Conservation (phyloP, 2,888 invertebrate genomes). For the Euzophera pinguis region DNA sequence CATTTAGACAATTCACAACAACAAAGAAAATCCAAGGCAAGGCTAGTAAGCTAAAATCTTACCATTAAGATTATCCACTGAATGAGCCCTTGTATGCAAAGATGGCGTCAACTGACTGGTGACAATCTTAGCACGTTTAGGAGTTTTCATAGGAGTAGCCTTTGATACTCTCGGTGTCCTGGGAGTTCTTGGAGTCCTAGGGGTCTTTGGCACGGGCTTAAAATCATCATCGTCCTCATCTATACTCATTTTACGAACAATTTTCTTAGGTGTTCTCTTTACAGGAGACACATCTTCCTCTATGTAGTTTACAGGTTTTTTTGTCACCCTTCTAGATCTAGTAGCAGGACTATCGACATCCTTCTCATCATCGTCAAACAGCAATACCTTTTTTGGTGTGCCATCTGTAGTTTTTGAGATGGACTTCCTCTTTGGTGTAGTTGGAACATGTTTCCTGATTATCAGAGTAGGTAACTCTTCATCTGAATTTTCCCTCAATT, state of each 20-base stretch:
- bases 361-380: conserved; percentile 53
- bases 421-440: conserved; percentile 59
- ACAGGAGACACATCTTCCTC: conserved; percentile 39
- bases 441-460: conserved; percentile 51
- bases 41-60: conserved; percentile 18
- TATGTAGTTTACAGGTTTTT: conserved; percentile 30
- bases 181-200: conserved; percentile 37
- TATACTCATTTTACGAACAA: conserved; percentile 30
- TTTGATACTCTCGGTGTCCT: conserved; percentile 20
- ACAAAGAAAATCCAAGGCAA: no score
- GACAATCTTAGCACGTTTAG: conserved; percentile 50
- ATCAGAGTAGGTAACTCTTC: conserved; percentile 67
- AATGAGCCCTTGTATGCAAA: conserved; percentile 52
- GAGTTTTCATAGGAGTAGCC: conserved; percentile 41
- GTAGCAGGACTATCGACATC: conserved; percentile 31
- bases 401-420: conserved; percentile 40
- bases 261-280: conserved; percentile 44
- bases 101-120: conserved; percentile 63
- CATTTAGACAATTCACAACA: no score
- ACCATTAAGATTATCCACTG: conserved; percentile 63
- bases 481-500: conserved; percentile 63
- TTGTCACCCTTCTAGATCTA: conserved; percentile 44
- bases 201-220: conserved; percentile 37
- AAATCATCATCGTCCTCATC: conserved; percentile 60
- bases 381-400: conserved; percentile 59